A percentile compares a stretch with the other conserved stretches of the same genome.
Conservation (phyloP, 2,888 invertebrate genomes). For the Nudaria mundana region DNA sequence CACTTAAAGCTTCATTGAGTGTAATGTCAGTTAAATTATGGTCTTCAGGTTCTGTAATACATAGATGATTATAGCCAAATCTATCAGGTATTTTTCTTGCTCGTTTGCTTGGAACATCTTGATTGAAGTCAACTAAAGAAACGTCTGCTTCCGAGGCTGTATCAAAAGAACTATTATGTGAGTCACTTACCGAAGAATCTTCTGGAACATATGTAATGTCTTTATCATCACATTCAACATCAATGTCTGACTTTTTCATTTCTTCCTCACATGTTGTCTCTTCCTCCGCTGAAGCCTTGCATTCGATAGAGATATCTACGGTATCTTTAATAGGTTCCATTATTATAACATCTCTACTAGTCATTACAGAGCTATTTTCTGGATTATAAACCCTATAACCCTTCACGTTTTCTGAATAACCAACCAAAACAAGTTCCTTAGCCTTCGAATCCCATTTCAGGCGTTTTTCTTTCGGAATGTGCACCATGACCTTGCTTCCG, state of each 20-base stretch:
- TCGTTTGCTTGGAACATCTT: no score
- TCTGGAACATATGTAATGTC: conserved; percentile 3
- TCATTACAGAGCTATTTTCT: conserved; percentile 4
- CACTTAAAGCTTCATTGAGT: no score
- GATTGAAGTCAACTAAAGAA: no score
- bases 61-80: no score
- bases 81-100: no score
- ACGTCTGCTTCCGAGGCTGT: no score
- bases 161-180: no score
- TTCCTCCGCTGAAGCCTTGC: conserved; percentile 1
- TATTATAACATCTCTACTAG: conserved; percentile 10
- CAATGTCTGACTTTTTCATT: background rate
- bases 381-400: background rate
- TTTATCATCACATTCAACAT: background rate
- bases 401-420: background rate
- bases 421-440: background rate
- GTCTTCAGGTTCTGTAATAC: no score
- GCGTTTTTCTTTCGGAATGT: no score
- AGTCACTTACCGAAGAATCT: conserved; percentile 5
- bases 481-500: background rate
- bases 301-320: conserved; percentile 1
- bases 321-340: conserved; percentile 6
- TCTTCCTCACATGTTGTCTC: background rate
- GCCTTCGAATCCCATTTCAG: conserved; percentile 2
- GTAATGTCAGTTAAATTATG: no score